Conservation (phyloP, 37 sponge, comb jelly and placozoan genomes). For the Ephydatia muelleri region DNA sequence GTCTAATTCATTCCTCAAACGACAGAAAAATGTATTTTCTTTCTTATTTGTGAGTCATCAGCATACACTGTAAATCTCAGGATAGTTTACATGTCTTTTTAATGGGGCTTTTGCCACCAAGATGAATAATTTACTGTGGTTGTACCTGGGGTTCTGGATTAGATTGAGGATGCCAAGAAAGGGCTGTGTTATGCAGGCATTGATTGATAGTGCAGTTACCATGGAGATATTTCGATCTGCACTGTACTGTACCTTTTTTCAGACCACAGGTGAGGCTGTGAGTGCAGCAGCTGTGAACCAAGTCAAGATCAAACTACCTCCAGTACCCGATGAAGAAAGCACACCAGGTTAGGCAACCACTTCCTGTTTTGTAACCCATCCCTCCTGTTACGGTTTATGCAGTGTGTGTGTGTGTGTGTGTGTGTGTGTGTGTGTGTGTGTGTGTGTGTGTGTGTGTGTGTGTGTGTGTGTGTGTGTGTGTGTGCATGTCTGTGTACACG, state of each 20-base stretch:
- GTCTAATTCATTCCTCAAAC: too few relatives aligned
- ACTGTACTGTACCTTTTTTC: too few relatives aligned
- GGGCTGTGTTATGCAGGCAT: too few relatives aligned
- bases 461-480: slow-evolving; percentile 18
- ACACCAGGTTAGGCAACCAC: neutral
- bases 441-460: slow-evolving; percentile 17
- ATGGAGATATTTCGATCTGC: neutral
- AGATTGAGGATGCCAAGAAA: too few relatives aligned
- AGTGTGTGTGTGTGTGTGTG: slow-evolving; percentile 33
- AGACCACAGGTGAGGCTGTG: neutral
- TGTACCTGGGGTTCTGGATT: too few relatives aligned
- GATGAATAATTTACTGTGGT: too few relatives aligned
- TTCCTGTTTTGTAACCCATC: neutral
- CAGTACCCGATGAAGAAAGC: neutral
- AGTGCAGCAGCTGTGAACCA: neutral
- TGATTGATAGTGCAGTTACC: too few relatives aligned
- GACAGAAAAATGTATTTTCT: too few relatives aligned
- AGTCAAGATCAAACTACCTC: neutral
- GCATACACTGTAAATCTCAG: too few relatives aligned
- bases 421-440: slow-evolving; percentile 43
- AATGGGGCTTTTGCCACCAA: too few relatives aligned
- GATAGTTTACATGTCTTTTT: too few relatives aligned
- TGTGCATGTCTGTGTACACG: neutral
- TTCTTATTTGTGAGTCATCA: too few relatives aligned
- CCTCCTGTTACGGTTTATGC: neutral